phyloP scores from a whole-genome alignment of 37 sponge, comb jelly and placozoan genomes.

The Halichondria panicea region DNA sequence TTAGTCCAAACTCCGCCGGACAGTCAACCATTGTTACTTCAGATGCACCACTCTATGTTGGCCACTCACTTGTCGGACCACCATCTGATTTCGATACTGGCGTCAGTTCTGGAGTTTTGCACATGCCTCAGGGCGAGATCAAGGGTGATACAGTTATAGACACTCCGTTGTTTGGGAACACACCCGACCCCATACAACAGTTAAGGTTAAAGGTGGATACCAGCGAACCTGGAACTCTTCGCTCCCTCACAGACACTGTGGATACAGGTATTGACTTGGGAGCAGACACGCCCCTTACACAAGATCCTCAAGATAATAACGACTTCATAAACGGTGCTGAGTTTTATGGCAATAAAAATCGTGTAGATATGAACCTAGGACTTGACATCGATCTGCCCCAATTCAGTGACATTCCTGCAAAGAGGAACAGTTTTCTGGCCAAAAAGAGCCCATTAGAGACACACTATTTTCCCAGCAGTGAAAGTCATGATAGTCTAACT shows the following conservation, averaged over 20 bases:
- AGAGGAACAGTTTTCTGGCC: not conserved
- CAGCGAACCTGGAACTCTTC: not conserved
- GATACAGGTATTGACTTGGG: slow-evolving; percentile 28
- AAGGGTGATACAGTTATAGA: slow-evolving; percentile 18
- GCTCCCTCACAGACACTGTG: not conserved
- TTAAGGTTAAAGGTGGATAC: not conserved
- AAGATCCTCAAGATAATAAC: not conserved
- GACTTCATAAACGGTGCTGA: not conserved
- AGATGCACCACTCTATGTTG: not conserved
- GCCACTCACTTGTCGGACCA: not conserved
- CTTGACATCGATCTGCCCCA: not conserved
- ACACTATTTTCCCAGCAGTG: slow-evolving; percentile 11
- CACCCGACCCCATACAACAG: not conserved
- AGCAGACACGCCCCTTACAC: not conserved
- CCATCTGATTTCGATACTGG: slow-evolving; percentile 9
- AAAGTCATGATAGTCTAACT: slow-evolving; percentile 16
- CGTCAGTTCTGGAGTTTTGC: not conserved
- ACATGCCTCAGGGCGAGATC: not conserved
- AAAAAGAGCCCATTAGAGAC: not conserved
- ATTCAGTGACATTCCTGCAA: slow-evolving; percentile 13
- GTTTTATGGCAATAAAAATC: not conserved
- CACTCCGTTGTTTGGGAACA: slow-evolving; percentile 10
- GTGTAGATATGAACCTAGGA: not conserved
- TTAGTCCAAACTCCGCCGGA: slow-evolving; percentile 2
- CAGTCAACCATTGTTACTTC: not conserved